Conservation (phyloP, 2,888 invertebrate genomes). For the Tetropium fuscum region DNA sequence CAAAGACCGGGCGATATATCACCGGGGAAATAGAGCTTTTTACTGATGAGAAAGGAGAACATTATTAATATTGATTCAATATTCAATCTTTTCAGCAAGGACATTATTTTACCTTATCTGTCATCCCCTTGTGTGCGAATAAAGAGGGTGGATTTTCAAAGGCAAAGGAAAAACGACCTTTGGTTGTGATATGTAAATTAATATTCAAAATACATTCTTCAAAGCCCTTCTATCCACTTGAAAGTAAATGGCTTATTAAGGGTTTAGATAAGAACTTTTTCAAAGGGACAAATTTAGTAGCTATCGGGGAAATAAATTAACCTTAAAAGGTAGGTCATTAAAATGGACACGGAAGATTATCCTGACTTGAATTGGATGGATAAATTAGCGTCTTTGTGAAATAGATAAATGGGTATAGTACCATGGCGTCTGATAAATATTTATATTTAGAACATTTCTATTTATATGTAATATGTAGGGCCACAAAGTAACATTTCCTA, state of each 20-base stretch:
- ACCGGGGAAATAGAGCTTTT: slow-evolving; percentile 1
- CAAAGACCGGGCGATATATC: no score
- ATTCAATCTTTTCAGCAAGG: slow-evolving; percentile 16
- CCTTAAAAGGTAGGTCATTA: neutral
- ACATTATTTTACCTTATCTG: slow-evolving; percentile 25
- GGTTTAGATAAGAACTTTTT: slow-evolving; percentile 4
- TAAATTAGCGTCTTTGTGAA: no score
- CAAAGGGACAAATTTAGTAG: slow-evolving; percentile 10
- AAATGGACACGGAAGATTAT: no score
- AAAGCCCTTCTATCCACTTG: slow-evolving; percentile 1
- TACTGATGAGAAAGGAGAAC: slow-evolving; percentile 10
- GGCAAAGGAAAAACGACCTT: slow-evolving; percentile 5
- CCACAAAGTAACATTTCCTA: no score
- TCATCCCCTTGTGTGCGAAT: slow-evolving; percentile 6
- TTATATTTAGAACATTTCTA: no score
- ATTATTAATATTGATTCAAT: slow-evolving; percentile 23
- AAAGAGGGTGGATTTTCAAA: slow-evolving; percentile 16
- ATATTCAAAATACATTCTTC: slow-evolving; percentile 19
- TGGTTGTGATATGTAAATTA: slow-evolving; percentile 20
- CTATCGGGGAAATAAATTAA: slow-evolving; percentile 6
- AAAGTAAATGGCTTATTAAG: slow-evolving; percentile 25
- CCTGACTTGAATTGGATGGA: no score
- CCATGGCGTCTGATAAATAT: no score
- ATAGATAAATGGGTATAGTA: no score
- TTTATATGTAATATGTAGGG: no score